Conservation (phyloP, 2,797 vertebrate genomes). For the Benthosema pterotum region DNA sequence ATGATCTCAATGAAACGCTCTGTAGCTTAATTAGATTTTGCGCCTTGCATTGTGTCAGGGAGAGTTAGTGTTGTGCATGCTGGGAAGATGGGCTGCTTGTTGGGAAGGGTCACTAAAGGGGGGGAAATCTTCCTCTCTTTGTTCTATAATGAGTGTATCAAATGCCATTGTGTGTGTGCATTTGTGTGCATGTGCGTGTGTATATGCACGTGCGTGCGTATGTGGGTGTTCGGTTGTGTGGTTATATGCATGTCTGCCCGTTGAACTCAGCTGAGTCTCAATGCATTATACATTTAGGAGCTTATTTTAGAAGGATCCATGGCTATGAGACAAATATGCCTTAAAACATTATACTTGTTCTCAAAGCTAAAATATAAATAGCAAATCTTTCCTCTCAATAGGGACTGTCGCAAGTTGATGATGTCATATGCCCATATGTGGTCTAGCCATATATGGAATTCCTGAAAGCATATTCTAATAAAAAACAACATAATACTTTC, state of each 20-base stretch:
- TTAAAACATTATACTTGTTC: too few relatives aligned
- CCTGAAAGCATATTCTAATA: too few relatives aligned
- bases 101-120: constrained; percentile 18
- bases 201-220: not conserved
- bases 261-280: too few relatives aligned
- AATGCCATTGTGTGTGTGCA: constrained; percentile 14
- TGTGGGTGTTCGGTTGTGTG: not conserved
- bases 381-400: too few relatives aligned
- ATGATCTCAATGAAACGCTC: constrained; percentile 74
- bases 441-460: too few relatives aligned
- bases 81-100: constrained; percentile 24
- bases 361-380: too few relatives aligned
- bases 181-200: not conserved
- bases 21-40: constrained; percentile 66
- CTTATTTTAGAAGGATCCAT: too few relatives aligned
- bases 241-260: not conserved
- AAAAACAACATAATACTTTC: too few relatives aligned
- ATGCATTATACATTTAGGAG: too few relatives aligned
- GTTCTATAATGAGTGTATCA: constrained; percentile 51
- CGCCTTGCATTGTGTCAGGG: constrained; percentile 44
- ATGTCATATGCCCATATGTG: too few relatives aligned
- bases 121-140: constrained; percentile 39
- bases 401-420: too few relatives aligned
- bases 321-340: too few relatives aligned
- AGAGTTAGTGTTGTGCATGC: constrained; percentile 18